Percentiles rank a stretch among this genome's conserved stretches.
phyloP scores from a whole-genome alignment of 2,113 vertebrate genomes.

The Alectura lathami region DNA sequence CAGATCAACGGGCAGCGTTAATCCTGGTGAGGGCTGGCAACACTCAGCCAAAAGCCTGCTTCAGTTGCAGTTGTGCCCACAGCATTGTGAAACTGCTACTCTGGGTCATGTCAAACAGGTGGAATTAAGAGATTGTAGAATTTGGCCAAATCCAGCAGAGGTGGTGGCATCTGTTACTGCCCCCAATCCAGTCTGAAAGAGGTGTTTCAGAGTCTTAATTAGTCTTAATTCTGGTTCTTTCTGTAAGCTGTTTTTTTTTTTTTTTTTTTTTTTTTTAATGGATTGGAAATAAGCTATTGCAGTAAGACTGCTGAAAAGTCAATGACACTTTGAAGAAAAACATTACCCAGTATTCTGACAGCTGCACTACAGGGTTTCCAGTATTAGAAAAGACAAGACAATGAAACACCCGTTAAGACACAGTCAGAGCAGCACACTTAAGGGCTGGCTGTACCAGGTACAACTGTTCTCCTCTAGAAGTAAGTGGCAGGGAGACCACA shows the following conservation, averaged over 20 bases:
- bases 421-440: not conserved
- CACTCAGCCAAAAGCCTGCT: not conserved
- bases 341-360: not conserved
- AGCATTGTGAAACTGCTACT: not conserved
- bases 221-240: not conserved
- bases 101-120: not conserved
- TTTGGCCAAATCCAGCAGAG: not conserved
- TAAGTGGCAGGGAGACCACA: not conserved
- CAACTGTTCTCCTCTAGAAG: not conserved
- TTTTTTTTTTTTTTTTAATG: not conserved
- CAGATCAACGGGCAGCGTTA: not conserved
- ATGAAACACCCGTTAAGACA: not conserved
- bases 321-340: not conserved
- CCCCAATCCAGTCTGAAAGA: not conserved
- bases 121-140: not conserved
- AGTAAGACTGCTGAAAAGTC: not conserved
- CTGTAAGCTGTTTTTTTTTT: not conserved
- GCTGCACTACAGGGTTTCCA: not conserved
- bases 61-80: not conserved
- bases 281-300: not conserved
- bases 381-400: not conserved
- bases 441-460: not conserved
- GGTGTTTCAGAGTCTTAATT: not conserved
- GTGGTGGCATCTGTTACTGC: not conserved
- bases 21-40: not conserved